Base-by-base conservation (phyloP, 2,113 vertebrate genomes). In the Seriola dumerili region DNA sequence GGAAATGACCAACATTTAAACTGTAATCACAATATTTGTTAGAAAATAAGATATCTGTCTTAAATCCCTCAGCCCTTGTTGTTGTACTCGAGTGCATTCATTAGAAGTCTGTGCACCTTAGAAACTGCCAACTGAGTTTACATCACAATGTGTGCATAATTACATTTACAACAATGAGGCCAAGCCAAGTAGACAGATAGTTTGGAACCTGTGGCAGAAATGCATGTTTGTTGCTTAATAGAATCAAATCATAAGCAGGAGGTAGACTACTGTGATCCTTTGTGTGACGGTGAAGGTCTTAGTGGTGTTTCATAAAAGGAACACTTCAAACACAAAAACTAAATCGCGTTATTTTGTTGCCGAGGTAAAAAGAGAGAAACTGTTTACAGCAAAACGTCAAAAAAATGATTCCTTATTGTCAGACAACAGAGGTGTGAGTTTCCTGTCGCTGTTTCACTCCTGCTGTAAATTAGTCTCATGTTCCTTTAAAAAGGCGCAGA, bases 401-500 rank as follows among this genome's bases (percentile, higher is more conserved):
- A 19, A 19, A 25, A 21, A 38, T 11, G 38, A 7, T 50, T 57
- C 32, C 23, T 54, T 23, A 46, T 8, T 63, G 36, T 65, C 42
- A 72, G 32, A 59, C 61, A 48, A 48, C 44, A 69, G 66, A 76
- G 58, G 72, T 73, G 76, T 69, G 58, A 10, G 29, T 48, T 70
- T 62, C 67, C 23, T 63, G 74, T 84, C 66, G 61, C 69, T 61
- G 72, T 82, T 80, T 72, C 68, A 67, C 72, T 78, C 58, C 78
- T 58, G 63, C 74, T 55, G 68, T 55, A 83, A 88, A 90, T 86
- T 79, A 80, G 69, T 66, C 68, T 85, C 68, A 71, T 93, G 89
- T 86, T 83, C 89, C 96, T 97, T 96, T 96, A 96, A 96, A 95
- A 96, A 95, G 94, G 57, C 90, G 94, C 91, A 92, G 84, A 92